phyloP scores from a whole-genome alignment of 1,140 invertebrate species.

The Drosophila ambigua region DNA sequence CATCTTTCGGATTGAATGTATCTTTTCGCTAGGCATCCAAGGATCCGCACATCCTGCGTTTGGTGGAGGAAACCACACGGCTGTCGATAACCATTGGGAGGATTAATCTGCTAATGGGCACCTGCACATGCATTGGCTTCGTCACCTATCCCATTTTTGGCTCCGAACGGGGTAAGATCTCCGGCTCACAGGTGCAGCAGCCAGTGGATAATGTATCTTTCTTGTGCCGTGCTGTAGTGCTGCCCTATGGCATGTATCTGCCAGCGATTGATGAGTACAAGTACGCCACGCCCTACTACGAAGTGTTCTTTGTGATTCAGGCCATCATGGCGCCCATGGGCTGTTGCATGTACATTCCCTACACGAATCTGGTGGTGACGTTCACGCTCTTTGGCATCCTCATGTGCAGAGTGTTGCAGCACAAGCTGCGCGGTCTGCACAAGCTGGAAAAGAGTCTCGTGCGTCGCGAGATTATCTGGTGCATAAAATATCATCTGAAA shows the following conservation, averaged over 20 bases:
- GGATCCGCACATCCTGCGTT: constrained; percentile 27
- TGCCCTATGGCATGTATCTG: constrained; percentile 76
- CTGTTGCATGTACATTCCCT: constrained; percentile 80
- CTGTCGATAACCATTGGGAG: constrained; percentile 59
- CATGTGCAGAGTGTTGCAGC: constrained; percentile 68
- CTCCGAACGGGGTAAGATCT: constrained; percentile 54
- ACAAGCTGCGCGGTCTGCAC: constrained; percentile 55
- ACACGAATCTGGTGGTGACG: constrained; percentile 72
- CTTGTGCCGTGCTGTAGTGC: constrained; percentile 35
- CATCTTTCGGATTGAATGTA: not conserved
- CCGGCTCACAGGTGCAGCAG: not conserved
- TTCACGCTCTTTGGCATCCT: constrained; percentile 74
- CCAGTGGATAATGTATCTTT: not conserved
- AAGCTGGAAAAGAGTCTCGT: constrained; percentile 28
- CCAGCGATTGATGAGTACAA: constrained; percentile 71
- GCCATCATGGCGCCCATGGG: constrained; percentile 76
- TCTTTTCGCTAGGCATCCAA: constrained; percentile 22
- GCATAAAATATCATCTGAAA: constrained; percentile 70
- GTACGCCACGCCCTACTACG: constrained; percentile 69
- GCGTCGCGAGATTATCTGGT: constrained; percentile 55
- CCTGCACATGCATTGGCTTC: constrained; percentile 68
- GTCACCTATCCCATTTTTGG: constrained; percentile 75
- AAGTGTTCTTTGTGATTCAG: constrained; percentile 72
- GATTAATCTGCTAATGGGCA: constrained; percentile 71
- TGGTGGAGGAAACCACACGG: constrained; percentile 53